Evolutionary conservation across 2,797 vertebrate genomes (phyloP).

Genomic region (Takifugu ocellatus): DNA sequence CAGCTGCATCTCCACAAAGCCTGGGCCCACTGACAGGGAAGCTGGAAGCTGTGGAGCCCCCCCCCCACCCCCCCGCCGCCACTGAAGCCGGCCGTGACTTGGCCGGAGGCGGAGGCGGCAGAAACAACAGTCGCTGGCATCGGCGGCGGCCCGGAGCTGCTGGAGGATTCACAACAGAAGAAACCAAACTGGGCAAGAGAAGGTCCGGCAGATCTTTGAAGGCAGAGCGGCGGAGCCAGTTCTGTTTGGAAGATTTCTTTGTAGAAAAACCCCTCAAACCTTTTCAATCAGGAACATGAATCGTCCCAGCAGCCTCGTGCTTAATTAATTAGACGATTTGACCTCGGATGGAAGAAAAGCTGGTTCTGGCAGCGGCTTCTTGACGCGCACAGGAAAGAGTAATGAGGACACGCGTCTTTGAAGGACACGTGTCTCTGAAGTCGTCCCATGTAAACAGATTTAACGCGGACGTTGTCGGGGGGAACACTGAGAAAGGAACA

Average conservation of each 20-base stretch:
- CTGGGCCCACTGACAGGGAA: constrained; percentile 18
- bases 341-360: constrained; percentile 1
- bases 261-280: background rate
- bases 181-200: constrained; percentile 12
- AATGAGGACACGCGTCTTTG: background rate
- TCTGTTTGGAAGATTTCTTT: too few species aligned
- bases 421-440: background rate
- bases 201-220: constrained; percentile 21
- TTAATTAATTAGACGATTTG: constrained; percentile 7
- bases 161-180: constrained; percentile 36
- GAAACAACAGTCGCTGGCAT: constrained; percentile 37
- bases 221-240: background rate
- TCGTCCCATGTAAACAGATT: constrained; percentile 4
- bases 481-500: constrained; percentile 26
- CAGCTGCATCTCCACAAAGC: constrained; percentile 10
- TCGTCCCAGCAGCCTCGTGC: constrained; percentile 13
- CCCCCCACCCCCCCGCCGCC: constrained; percentile 1
- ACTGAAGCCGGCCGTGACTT: constrained; percentile 24
- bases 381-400: background rate
- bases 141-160: constrained; percentile 36
- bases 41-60: constrained; percentile 25
- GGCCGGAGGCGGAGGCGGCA: constrained; percentile 27
- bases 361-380: background rate
- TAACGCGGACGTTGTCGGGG: constrained; percentile 22
- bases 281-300: background rate